A percentile compares a stretch with the other conserved stretches of the same genome.
phyloP scores from a whole-genome alignment of 2,797 vertebrate genomes.

The Coregonus ussuriensis region DNA sequence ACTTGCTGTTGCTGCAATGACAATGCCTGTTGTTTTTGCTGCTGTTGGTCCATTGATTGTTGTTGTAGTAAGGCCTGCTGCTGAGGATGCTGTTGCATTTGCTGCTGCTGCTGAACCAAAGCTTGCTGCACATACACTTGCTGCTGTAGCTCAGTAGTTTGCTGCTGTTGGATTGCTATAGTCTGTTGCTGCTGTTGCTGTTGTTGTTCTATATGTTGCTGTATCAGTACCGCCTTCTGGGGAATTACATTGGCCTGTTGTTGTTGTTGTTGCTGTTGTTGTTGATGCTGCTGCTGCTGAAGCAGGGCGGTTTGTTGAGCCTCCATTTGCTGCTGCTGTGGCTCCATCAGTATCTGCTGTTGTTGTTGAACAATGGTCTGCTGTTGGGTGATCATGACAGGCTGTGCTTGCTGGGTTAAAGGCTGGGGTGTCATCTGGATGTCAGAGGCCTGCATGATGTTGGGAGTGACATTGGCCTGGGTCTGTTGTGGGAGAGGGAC shows the following conservation, averaged over 20 bases:
- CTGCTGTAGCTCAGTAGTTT: slow-evolving; percentile 58
- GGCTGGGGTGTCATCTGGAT: slow-evolving; percentile 62
- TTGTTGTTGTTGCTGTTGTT: slow-evolving; percentile 50
- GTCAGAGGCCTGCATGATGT: slow-evolving; percentile 68
- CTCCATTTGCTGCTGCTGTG: slow-evolving; percentile 65
- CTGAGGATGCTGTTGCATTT: slow-evolving; percentile 52
- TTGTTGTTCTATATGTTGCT: slow-evolving; percentile 58
- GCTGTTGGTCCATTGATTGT: slow-evolving; percentile 56
- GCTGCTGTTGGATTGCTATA: slow-evolving; percentile 59
- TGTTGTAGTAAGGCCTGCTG: slow-evolving; percentile 55
- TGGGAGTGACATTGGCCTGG: slow-evolving; percentile 67
- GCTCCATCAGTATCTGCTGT: slow-evolving; percentile 49
- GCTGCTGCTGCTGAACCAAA: slow-evolving; percentile 37
- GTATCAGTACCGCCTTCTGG: slow-evolving; percentile 44
- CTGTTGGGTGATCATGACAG: slow-evolving; percentile 68
- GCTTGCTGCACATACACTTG: slow-evolving; percentile 61
- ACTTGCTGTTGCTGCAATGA: slow-evolving; percentile 43
- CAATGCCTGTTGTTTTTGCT: slow-evolving; percentile 33
- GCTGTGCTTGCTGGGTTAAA: slow-evolving; percentile 68
- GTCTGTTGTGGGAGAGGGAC: slow-evolving; percentile 67
- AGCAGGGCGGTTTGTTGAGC: slow-evolving; percentile 58
- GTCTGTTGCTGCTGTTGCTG: slow-evolving; percentile 56
- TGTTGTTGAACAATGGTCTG: slow-evolving; percentile 61
- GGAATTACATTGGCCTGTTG: slow-evolving; percentile 58
- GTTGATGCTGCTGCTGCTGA: slow-evolving; percentile 50